Evolutionary conservation across 2,113 vertebrate species (phyloP), one percentile per base, ranked within the genome.

Genomic region (Nothobranchius furzeri): DNA sequence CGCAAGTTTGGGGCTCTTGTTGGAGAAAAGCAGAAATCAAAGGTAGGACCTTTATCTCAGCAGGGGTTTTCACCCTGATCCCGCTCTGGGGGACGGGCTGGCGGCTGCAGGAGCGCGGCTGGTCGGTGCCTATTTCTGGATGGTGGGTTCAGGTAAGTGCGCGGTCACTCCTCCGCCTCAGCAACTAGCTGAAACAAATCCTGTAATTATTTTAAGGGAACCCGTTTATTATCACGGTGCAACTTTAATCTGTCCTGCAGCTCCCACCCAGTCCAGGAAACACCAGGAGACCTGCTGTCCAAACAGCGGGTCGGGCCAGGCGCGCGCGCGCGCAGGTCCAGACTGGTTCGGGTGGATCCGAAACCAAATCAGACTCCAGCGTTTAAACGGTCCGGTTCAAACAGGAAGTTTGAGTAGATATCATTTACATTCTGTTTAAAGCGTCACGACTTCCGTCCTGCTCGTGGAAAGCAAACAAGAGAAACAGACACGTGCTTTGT

Each of bases 71-170:
- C 89, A 88, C 89, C 87, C 87, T 88, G 85, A 85, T 87, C 79
- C 64, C 45, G 62, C 78, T 84, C 20, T 79, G 73, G 2, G 30
- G 30, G 30, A 4, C 30, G 8, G 13, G 54, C 59, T 53, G 64
- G 35, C 70, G 72, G 63, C 6, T 40, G 40, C 30, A 3, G 30
- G 24, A 54, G 42, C 71, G 9, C 79, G 47, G 84, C 73, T 62
- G 81, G 64, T 49, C 68, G 55, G 63, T 17, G 78, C 78, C 78
- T 87, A 79, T 88, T 87, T 89, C 76, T 81, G 80, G 85, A 77
- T 85, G 82, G 84, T 64, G 85, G 83, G 85, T 89, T 89, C 80
- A 90, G 89, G 88, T 91, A 87, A 87, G 79, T 57, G 75, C 81
- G 73, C 70, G n/a, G n/a, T n/a, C n/a, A 42, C 74, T 75, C 64